Base-by-base conservation (phyloP, 2,797 vertebrate genomes). In the Liparis tanakae region DNA sequence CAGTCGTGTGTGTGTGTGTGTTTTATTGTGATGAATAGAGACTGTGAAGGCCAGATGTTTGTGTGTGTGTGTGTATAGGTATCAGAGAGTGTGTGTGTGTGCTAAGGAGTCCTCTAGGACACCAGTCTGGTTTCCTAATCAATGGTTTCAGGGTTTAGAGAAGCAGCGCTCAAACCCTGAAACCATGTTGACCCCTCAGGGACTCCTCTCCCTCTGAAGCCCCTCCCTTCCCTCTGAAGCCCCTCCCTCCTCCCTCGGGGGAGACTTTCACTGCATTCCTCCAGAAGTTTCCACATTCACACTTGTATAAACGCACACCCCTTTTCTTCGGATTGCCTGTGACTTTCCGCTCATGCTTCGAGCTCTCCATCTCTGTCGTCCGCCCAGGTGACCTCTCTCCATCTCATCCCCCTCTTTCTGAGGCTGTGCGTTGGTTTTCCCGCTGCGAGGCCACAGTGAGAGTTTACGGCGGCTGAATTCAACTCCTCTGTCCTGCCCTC, bases 381-480 rank as follows among this genome's bases (percentile, higher is more conserved):
- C 34, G 4, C 76, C 67, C 80, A 83, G 85, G 78, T 54, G 6
- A 37, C 61, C 67, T 74, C 82, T 65, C 86, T 36, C 73, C 81
- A 89, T 79, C 83, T 82, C 62, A 46, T 80, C 78, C 71, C 55
- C 51, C 70, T 66, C 68, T 34, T 76, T 76, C 66, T 71, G 75
- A 73, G 55, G 71, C 79, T 74, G 73, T 74, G 70, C 77, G 39
- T 88, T 85, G 80, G 81, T 87, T 79, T 81, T 67, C 62, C 70
- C 44, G 2, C 79, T 85, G 62, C 20, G 73, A 79, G 80, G 85
- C 72, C 84, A 77, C 61, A 50, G 43, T 17, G 17, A 41, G 69
- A 76, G 64, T 80, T 85, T 48, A 60, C 50, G 72, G 70, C 74
- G 70, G 75, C 81, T 70, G 76, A 85, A 84, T 67, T 41, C 61